Evolutionary conservation across 2,113 vertebrate genomes (phyloP).

Genomic region (Neogobius melanostomus): DNA sequence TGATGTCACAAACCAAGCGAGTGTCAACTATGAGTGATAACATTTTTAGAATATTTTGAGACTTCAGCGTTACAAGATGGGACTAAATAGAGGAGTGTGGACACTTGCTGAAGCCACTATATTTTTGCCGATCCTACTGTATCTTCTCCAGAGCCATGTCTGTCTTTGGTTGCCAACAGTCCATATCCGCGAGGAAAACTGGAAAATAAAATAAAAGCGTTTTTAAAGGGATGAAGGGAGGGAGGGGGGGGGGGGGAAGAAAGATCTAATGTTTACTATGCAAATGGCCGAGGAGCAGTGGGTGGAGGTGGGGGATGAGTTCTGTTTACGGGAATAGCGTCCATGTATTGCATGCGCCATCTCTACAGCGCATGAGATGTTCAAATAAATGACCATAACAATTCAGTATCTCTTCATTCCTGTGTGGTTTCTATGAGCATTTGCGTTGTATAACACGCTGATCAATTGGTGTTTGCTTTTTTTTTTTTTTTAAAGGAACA

Average conservation of each 20-base stretch:
- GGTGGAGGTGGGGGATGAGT: slow-evolving; percentile 10
- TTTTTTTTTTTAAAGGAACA: no score
- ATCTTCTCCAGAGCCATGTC: slow-evolving; percentile 3
- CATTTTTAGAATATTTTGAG: no score
- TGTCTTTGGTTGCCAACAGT: slow-evolving; percentile 11
- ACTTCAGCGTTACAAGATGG: no score
- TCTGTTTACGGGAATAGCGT: slow-evolving; percentile 39
- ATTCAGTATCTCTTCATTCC: slow-evolving; percentile 30
- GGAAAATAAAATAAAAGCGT: background rate
- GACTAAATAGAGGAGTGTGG: no score
- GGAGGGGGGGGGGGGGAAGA: background rate
- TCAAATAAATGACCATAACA: slow-evolving; percentile 51
- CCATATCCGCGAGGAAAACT: background rate
- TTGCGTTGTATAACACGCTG: no score
- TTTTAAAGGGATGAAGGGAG: background rate
- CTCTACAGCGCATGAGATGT: slow-evolving; percentile 58
- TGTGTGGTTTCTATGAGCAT: slow-evolving; percentile 20
- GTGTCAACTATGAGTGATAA: no score
- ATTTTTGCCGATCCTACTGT: background rate
- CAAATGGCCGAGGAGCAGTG: slow-evolving; percentile 53
- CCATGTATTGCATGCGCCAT: slow-evolving; percentile 65
- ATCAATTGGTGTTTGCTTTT: no score
- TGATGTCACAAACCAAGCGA: no score
- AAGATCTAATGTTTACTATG: slow-evolving; percentile 66
- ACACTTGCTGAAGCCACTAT: no score